These are phyloP conservation scores for Leuciscus idus DNA, from an alignment of 2,113 vertebrate genomes.

Conservation along the genomic window DNA sequence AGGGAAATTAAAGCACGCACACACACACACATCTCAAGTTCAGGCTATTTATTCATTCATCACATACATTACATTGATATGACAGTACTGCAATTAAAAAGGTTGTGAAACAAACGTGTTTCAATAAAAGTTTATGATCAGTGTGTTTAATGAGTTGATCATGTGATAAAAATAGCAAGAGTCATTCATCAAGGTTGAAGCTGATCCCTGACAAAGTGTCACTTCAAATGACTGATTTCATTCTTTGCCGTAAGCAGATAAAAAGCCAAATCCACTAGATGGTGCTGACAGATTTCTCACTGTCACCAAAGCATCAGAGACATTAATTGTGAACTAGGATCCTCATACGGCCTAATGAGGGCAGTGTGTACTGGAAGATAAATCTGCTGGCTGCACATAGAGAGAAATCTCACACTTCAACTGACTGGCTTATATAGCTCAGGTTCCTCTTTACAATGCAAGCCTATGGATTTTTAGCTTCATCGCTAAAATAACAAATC, in stretches of 20 bases:
- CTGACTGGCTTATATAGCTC: background rate
- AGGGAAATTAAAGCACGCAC: no score
- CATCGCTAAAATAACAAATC: background rate
- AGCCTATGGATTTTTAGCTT: background rate
- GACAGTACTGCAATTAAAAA: no score
- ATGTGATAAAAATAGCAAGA: background rate
- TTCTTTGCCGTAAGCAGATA: background rate
- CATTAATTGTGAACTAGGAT: background rate
- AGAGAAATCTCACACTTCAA: background rate
- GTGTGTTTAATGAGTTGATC: background rate
- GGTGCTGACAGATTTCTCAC: constrained; percentile 60
- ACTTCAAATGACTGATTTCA: background rate
- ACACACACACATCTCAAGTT: no score
- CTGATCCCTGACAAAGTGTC: background rate
- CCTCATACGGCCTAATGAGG: constrained; percentile 52
- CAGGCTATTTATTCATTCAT: no score
- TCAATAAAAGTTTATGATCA: no score
- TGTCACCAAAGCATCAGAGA: background rate
- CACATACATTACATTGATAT: no score
- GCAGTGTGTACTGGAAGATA: constrained; percentile 53
- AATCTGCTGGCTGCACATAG: background rate
- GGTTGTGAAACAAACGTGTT: no score
- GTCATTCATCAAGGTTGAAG: background rate
- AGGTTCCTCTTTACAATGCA: background rate
- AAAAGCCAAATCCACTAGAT: constrained; percentile 65